These are phyloP conservation scores for Conger conger DNA, from an alignment of 2,113 vertebrate species.

Conservation along the genomic window DNA sequence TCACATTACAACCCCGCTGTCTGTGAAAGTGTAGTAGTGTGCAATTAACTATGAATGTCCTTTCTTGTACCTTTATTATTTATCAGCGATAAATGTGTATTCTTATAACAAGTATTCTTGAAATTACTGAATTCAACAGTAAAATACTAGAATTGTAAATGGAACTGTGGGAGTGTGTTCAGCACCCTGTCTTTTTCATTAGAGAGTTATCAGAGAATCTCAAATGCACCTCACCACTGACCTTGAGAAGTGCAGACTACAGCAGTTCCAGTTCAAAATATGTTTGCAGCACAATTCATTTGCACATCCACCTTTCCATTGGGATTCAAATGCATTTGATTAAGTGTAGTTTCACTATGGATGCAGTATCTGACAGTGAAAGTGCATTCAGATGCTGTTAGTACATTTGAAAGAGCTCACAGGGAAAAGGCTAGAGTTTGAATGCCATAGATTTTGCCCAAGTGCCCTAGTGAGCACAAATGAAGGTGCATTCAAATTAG, in stretches of 20 bases:
- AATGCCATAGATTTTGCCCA: not conserved
- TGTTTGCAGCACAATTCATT: not conserved
- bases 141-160: not conserved
- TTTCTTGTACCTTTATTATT: not conserved
- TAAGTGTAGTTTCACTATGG: not conserved
- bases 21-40: not conserved
- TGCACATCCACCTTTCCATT: not conserved
- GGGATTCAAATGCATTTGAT: not conserved
- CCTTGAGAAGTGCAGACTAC: not conserved
- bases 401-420: not conserved
- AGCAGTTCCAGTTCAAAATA: not conserved
- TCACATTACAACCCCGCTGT: not conserved
- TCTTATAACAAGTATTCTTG: not conserved
- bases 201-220: not conserved
- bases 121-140: not conserved
- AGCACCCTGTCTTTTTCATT: not conserved
- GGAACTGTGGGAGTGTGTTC: not conserved
- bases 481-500: not conserved
- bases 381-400: not conserved
- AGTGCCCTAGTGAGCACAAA: not conserved
- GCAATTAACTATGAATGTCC: no score
- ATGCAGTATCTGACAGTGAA: not conserved
- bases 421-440: not conserved
- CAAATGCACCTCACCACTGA: not conserved
- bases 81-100: not conserved